These are phyloP conservation scores for Mugil cephalus DNA, from an alignment of 2,113 vertebrate genomes.

Conservation along the genomic window DNA sequence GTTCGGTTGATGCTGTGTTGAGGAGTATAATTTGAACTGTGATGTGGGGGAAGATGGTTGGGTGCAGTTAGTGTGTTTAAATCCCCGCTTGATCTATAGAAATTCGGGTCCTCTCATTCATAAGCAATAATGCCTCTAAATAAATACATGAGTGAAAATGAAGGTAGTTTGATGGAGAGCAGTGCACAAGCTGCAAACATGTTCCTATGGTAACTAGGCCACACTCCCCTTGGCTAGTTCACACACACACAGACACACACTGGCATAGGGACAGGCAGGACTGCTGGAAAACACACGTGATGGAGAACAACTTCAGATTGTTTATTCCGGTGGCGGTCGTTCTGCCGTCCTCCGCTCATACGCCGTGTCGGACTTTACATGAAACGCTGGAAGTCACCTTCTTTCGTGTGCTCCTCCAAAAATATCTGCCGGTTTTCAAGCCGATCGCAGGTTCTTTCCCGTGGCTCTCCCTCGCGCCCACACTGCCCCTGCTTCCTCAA, in stretches of 20 bases:
- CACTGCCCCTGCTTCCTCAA: slow-evolving; percentile 59
- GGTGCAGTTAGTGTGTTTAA: not conserved
- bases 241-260: slow-evolving; percentile 34
- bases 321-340: slow-evolving; percentile 28
- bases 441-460: slow-evolving; percentile 55
- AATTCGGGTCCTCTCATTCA: slow-evolving; percentile 34
- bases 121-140: slow-evolving; percentile 51
- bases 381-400: slow-evolving; percentile 12
- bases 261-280: slow-evolving; percentile 50
- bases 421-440: slow-evolving; percentile 50
- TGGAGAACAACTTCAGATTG: slow-evolving; percentile 36
- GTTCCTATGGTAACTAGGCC: slow-evolving; percentile 82
- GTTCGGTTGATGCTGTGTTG: not conserved
- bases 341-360: not conserved
- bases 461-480: slow-evolving; percentile 64
- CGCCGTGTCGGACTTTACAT: not conserved
- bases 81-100: slow-evolving; percentile 13
- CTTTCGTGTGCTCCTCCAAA: slow-evolving; percentile 30
- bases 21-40: slow-evolving; percentile 15
- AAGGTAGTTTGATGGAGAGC: slow-evolving; percentile 62
- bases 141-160: slow-evolving; percentile 59
- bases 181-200: slow-evolving; percentile 58
- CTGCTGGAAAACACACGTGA: slow-evolving; percentile 47
- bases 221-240: slow-evolving; percentile 67
- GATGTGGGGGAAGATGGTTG: not conserved